A percentile compares a stretch with the other conserved stretches of the same genome.
Conservation (phyloP, 2,888 invertebrate genomes). For the Schizotus pectinicornis region DNA sequence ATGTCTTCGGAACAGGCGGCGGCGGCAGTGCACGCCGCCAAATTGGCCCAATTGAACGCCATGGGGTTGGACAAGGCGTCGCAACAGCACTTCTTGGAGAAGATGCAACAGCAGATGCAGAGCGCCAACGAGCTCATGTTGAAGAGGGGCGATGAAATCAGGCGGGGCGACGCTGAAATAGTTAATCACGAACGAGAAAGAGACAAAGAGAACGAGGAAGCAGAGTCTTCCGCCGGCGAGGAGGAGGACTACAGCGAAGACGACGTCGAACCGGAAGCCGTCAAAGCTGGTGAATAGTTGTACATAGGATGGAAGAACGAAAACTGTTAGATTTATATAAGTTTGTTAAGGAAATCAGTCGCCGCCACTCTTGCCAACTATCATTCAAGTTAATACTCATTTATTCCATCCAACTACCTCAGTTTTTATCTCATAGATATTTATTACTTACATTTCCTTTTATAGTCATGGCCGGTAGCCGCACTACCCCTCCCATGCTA, state of each 20-base stretch:
- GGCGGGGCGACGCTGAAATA: conserved; percentile 62
- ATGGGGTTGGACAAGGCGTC: conserved; percentile 60
- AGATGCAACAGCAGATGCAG: conserved; percentile 69
- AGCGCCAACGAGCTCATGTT: conserved; percentile 61
- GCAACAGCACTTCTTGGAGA: conserved; percentile 68
- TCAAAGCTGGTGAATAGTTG: conserved; percentile 59
- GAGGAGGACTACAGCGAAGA: conserved; percentile 63
- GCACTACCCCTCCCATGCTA: conserved; percentile 4
- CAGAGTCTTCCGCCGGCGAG: conserved; percentile 62
- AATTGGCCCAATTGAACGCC: conserved; percentile 78
- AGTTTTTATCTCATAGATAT: conserved; percentile 57
- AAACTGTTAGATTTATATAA: conserved; percentile 29
- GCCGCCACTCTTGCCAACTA: conserved; percentile 44
- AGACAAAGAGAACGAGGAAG: conserved; percentile 55
- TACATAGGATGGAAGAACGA: conserved; percentile 41
- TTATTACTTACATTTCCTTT: conserved; percentile 36
- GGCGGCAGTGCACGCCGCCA: conserved; percentile 77
- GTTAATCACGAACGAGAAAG: conserved; percentile 62
- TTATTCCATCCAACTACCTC: conserved; percentile 78
- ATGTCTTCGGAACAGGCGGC: conserved; percentile 68
- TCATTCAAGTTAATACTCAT: conserved; percentile 40
- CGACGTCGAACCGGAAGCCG: conserved; percentile 58
- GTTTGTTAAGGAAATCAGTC: conserved; percentile 38
- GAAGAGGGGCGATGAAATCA: conserved; percentile 57
- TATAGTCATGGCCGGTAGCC: conserved; percentile 16